Base-by-base conservation (phyloP, 2,888 invertebrate genomes). In the Byasa hedistus region DNA sequence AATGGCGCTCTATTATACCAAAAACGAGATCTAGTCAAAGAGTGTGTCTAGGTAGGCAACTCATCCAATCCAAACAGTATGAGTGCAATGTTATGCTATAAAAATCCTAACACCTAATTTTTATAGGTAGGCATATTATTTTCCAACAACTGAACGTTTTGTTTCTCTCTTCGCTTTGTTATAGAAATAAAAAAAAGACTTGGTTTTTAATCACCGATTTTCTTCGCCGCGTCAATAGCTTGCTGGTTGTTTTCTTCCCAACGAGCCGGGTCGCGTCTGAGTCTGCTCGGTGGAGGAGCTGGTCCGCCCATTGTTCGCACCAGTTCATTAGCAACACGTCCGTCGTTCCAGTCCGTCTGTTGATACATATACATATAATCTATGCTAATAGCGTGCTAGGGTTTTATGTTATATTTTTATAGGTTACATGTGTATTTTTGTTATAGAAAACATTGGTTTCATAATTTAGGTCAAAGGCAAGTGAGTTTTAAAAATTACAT, bases 301-400 rank as follows among this genome's bases (percentile, higher is more conserved):
- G 96, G 95, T 0, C 98, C 98, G 5, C 99, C 99, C 71, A 98
- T 92, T 17, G 97, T 96, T 73, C 96, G 93, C 17, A 98, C 97
- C 65, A 99, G 92, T 77, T 97, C 95, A 77, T 97, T 97, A 23
- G 98, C 93, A 0, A 96, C 95, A 75, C 95, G 94, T 1, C 99
- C 99, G 82, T 99, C 98, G 81, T 98, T 98, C 99, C 99, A 99
- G 80, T 99, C 98, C 73, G 96, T 96, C 98, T 98, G 57, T 54
- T 24, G 24, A n/a, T 48, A 32, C 32, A 8, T 39, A 39, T 39
- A 39, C 15, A 39, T 2, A 15, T 39, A 39, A 3, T 2, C 15
- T 39, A 12, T 39, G 15, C 15, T 39, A 48, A 48, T 3, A 48
- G n/a, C 12, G 48, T 4, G 39, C 8, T 39, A 39, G 7, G 39